phyloP scores from a whole-genome alignment of 2,113 vertebrate genomes.

The Thamnophis sirtalis region DNA sequence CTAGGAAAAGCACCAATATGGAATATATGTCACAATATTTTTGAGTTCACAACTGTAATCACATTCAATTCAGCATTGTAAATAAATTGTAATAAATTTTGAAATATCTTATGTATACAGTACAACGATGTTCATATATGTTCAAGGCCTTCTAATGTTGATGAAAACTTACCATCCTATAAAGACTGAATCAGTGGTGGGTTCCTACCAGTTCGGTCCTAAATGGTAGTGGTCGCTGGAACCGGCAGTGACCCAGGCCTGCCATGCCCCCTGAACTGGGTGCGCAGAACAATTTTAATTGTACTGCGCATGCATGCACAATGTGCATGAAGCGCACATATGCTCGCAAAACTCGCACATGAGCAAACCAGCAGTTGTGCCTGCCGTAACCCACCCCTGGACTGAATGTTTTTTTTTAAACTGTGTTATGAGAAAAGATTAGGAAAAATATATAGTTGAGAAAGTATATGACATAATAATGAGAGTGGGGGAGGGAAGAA shows the following conservation, averaged over 20 bases:
- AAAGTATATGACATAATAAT: neutral
- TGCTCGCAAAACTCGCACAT: too few species aligned
- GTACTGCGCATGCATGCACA: too few species aligned
- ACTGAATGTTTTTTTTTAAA: neutral
- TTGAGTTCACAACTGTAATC: neutral
- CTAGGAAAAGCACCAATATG: slow-evolving; percentile 34
- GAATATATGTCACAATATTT: slow-evolving; percentile 53
- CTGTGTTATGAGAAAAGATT: neutral
- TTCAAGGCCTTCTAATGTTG: neutral
- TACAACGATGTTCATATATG: neutral
- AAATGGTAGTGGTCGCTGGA: too few species aligned
- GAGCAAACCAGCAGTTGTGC: too few species aligned
- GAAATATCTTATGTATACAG: slow-evolving; percentile 50
- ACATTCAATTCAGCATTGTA: neutral
- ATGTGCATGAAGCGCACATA: too few species aligned
- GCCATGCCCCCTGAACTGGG: too few species aligned
- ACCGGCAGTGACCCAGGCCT: too few species aligned
- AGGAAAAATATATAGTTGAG: neutral
- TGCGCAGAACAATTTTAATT: too few species aligned
- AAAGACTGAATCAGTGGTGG: neutral
- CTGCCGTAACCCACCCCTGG: neutral
- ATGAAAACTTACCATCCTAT: neutral
- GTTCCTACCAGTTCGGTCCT: too few species aligned
- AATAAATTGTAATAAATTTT: neutral
- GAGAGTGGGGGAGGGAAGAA: too few species aligned